Evolutionary conservation across 2,113 vertebrate genomes (phyloP).

Genomic region (Elgaria multicarinata): DNA sequence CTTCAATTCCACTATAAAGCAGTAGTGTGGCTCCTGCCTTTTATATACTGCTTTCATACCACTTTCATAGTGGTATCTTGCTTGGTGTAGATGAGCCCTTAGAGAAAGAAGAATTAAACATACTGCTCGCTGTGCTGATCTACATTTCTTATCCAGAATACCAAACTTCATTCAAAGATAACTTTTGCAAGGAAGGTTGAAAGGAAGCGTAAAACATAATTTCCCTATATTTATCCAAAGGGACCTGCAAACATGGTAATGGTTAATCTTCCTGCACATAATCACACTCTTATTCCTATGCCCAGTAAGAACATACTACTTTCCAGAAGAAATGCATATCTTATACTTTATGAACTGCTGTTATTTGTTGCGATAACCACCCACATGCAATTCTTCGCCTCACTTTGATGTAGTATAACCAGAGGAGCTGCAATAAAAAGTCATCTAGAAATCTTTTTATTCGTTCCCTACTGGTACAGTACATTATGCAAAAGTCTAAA

Average conservation of each 20-base stretch:
- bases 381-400: conserved; percentile 11
- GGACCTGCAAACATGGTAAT: not conserved
- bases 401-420: conserved; percentile 29
- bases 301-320: not conserved
- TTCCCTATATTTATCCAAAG: not conserved
- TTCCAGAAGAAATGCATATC: conserved; percentile 31
- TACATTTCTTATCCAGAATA: not conserved
- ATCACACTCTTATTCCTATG: not conserved
- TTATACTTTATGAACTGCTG: not conserved
- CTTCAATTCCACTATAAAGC: too few relatives aligned
- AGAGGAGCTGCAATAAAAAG: conserved; percentile 38
- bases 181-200: not conserved
- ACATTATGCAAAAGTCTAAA: conserved; percentile 43
- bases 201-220: not conserved
- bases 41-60: too few relatives aligned
- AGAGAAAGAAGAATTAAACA: not conserved
- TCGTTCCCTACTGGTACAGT: conserved; percentile 23
- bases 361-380: conserved; percentile 12
- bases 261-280: not conserved
- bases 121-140: not conserved
- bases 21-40: too few relatives aligned
- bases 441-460: conserved; percentile 37
- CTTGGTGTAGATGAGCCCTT: not conserved
- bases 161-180: not conserved
- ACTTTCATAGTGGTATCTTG: too few relatives aligned